Percentiles rank a stretch among this genome's conserved stretches.
These are phyloP conservation scores for Cecidostiba fungosa DNA, from an alignment of 2,888 invertebrate genomes.

Conservation along the genomic window DNA sequence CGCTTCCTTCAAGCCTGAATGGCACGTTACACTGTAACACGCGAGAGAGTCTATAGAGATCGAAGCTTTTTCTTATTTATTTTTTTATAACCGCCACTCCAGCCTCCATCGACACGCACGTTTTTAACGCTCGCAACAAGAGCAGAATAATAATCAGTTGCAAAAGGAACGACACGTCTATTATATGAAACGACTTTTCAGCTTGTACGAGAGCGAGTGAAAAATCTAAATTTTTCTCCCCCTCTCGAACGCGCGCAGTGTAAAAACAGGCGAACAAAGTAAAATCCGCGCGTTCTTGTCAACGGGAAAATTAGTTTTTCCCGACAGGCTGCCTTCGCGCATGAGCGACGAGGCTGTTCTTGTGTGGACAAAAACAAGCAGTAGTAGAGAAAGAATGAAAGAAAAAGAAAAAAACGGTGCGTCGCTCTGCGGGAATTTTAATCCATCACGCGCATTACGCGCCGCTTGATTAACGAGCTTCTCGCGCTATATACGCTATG, in stretches of 20 bases:
- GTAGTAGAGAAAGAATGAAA: background rate
- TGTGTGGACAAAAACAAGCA: constrained; percentile 13
- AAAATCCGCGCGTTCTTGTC: constrained; percentile 45
- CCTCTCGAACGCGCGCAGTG: background rate
- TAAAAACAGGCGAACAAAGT: background rate
- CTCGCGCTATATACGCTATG: constrained; percentile 23
- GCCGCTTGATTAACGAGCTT: constrained; percentile 67
- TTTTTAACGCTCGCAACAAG: background rate
- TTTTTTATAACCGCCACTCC: background rate
- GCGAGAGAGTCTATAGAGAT: constrained; percentile 24
- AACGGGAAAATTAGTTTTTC: constrained; percentile 58
- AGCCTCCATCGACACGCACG: no score
- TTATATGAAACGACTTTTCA: background rate
- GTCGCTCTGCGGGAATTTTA: constrained; percentile 62
- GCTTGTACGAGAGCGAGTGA: background rate
- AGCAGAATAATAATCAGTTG: background rate
- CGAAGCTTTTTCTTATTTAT: background rate
- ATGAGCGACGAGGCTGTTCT: background rate
- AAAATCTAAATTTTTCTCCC: no score
- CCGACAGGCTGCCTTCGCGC: background rate
- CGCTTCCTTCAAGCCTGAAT: background rate
- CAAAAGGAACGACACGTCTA: no score
- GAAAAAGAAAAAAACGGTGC: background rate
- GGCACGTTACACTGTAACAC: constrained; percentile 43
- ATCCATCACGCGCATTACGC: constrained; percentile 68